Evolutionary conservation across 2,888 invertebrate species (phyloP), one percentile per base, ranked within the genome.

Genomic region (Sphaeridia pumilis): DNA sequence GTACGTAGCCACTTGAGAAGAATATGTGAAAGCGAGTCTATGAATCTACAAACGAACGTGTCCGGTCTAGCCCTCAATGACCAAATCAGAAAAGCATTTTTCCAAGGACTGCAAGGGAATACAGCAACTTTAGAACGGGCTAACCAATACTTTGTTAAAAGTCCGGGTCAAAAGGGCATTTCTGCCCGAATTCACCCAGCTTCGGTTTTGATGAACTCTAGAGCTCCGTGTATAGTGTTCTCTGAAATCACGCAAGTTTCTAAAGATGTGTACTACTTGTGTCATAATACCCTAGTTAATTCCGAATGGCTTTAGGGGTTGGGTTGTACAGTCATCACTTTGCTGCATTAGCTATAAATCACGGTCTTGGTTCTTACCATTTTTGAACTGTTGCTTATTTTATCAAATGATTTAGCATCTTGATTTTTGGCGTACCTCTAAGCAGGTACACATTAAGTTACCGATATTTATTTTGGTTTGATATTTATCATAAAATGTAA

Each of bases 31-130:
- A 75, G 49, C 12, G 50, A 57, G 41, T 36, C 52, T n/a, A 49
- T 59, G 25, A 41, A 34, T 31, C 50, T 55, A 26, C 55, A 57
- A 17, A 55, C 47, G 27, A 17, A 51, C 2, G 54, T 52, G 17
- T 49, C 46, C 1, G 54, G 54, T 17, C 38, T 35, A 20, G 46
- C 22, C 52, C 54, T 46, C 49, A 55, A 42, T 35, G 68, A 71
- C 27, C 59, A 67, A 47, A 66, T 76, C 48, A 73, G 89, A 52
- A 87, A 85, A 70, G 87, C 89, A 69, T 72, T 94, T 27, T 69
- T 88, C 12, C 77, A 80, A 50, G 92, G 92, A 0, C 73, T 93
- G 50, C 88, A 84, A 69, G 84, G 83, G 68, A 92, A 92, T 72
- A 78, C 87, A 61, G 93, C 93, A 2, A 43, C 42, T 42, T 34